Percentiles rank a stretch among this genome's conserved stretches.
Evolutionary conservation across 1,140 invertebrate species (phyloP).

Genomic region (Leptestheria dahalacensis): DNA sequence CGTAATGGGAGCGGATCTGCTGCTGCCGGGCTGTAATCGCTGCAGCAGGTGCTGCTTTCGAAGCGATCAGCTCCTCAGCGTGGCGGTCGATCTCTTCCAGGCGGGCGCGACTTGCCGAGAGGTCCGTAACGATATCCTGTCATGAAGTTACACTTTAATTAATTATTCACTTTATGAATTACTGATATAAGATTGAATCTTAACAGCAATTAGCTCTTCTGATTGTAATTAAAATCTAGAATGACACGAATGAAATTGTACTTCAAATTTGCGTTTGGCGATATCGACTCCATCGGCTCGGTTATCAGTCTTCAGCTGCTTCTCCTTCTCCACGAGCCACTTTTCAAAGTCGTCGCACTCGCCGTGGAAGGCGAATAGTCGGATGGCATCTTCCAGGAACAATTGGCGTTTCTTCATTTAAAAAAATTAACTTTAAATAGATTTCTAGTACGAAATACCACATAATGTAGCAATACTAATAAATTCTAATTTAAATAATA

Average conservation of each 20-base stretch:
- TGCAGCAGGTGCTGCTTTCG: slow-evolving; percentile 75
- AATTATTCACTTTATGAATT: no score
- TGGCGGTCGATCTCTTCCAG: slow-evolving; percentile 66
- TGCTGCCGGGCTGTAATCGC: slow-evolving; percentile 64
- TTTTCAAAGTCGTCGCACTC: slow-evolving; percentile 96
- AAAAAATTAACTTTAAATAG: background rate
- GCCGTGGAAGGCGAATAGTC: slow-evolving; percentile 84
- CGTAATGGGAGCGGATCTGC: slow-evolving; percentile 76
- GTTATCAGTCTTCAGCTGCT: slow-evolving; percentile 69
- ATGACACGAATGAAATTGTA: no score
- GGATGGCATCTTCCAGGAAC: slow-evolving; percentile 79
- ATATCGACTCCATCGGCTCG: slow-evolving; percentile 78
- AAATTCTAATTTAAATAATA: background rate
- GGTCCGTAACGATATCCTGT: slow-evolving; percentile 82
- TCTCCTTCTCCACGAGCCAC: slow-evolving; percentile 93
- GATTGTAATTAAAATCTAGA: no score
- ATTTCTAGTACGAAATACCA: background rate
- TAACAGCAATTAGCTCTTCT: no score
- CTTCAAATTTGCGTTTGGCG: slow-evolving; percentile 86
- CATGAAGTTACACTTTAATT: no score
- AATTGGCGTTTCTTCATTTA: slow-evolving; percentile 45
- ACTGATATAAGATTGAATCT: no score
- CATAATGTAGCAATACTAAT: background rate
- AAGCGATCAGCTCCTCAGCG: slow-evolving; percentile 56
- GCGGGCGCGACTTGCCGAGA: slow-evolving; percentile 78